These are phyloP conservation scores for Leucozona laternaria DNA, from an alignment of 2,888 invertebrate genomes.

Conservation along the genomic window DNA sequence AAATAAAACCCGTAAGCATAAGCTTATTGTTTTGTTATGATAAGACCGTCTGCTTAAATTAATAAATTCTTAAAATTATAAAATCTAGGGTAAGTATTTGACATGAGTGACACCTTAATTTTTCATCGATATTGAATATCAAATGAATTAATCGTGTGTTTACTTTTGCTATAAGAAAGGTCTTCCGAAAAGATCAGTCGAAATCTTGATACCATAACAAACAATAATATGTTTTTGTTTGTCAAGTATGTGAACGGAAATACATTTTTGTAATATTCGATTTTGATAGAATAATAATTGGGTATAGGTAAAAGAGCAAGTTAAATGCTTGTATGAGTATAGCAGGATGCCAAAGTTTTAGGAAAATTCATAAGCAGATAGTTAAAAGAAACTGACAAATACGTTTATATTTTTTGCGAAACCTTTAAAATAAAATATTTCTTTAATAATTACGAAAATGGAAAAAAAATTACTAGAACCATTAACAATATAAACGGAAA, in stretches of 20 bases:
- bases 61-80: neutral
- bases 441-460: too few species aligned
- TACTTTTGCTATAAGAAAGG: neutral
- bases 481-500: too few species aligned
- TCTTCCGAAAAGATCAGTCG: neutral
- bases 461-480: too few species aligned
- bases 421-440: too few species aligned
- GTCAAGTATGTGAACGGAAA: neutral
- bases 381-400: too few species aligned
- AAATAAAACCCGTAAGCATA: constrained; percentile 18
- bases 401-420: too few species aligned
- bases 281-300: neutral
- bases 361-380: too few species aligned
- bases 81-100: constrained; percentile 17
- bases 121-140: neutral
- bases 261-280: neutral
- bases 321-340: too few species aligned
- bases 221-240: neutral
- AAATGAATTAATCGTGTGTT: neutral
- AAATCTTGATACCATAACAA: neutral
- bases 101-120: constrained; percentile 1
- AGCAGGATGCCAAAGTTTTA: too few species aligned
- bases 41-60: constrained; percentile 13
- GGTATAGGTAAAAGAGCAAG: too few species aligned
- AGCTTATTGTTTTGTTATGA: constrained; percentile 28